Base-by-base conservation (phyloP, 1,140 invertebrate genomes). In the Neocloeon triangulifer region DNA sequence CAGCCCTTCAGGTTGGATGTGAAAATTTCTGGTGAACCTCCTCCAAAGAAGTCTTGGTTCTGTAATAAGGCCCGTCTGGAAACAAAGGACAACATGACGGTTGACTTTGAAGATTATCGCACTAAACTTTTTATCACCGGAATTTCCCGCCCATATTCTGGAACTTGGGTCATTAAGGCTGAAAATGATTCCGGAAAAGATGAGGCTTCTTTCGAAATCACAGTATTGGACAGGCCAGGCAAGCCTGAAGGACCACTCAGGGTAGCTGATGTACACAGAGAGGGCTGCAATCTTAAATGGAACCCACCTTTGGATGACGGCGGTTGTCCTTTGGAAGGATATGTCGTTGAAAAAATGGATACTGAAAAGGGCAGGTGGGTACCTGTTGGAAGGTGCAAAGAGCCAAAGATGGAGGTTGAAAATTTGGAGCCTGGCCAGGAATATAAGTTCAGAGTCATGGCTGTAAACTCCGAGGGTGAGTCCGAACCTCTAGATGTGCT, bases 361-460 rank as follows among this genome's bases (percentile, higher is more conserved):
- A 66, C 68, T 0, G 75, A 80, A 35, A 74, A 71, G 2, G 76
- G 80, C 2, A 64, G 80, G 29, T 89, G 82, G 81, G 58, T 86
- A 23, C 76, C 78, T 2, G 73, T 73, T 33, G 77, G 77, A 39
- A 60, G 71, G 4, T 52, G 66, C 5, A 77, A 76, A 43, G 81
- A 88, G 35, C 73, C 82, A 0, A 81, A 77, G 41, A 73, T 82
- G 37, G 78, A 78, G 41, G 61, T 86, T 3, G 70, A 73, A 38
- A 86, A 82, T 50, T 52, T 88, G 25, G 73, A 79, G 30, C 84
- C 84, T 18, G 86, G 66, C 25, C 82, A 96, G 43, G 85, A 94
- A 51, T 97, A 97, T 54, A 89, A 92, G 57, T 97, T 97, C 68
- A 64, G 91, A 26, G 88, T 97, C 1, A 67, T 73, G 10, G 92